Base-by-base conservation (phyloP, 2,888 invertebrate genomes). In the Drosophila hamatofila region DNA sequence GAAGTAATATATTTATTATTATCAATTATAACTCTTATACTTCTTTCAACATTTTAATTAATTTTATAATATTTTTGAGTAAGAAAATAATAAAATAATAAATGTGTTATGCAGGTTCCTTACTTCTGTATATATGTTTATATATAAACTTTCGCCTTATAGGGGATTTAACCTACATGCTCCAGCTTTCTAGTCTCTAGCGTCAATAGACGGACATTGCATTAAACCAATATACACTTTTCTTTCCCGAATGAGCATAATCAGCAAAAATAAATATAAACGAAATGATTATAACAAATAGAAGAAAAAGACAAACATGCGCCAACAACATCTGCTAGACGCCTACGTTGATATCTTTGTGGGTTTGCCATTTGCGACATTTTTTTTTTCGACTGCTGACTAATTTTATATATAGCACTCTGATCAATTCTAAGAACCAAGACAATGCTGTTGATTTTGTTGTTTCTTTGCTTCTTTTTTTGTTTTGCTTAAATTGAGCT, bases 291-390 rank as follows among this genome's bases (percentile, higher is more conserved):
- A 39, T 41, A 49, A 6, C 54, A 54, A 37, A 33, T 14, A 51
- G 8, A 33, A 27, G 1, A 27, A 23, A 41, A 52, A 37, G 35
- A 6, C 33, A 37, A 52, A 25, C 52, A 52, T 49, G 35, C 52
- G 23, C 37, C 35, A 59, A 56, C 18, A 70, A 25, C 37, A 54
- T 42, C 44, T 25, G 23, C 14, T 44, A 33, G 35, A 51, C 69
- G 68, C 75, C 77, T 44, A 77, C 75, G 63, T 41, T 35, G 8
- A 55, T 48, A 58, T 62, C 41, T 33, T 44, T 39, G 51, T 39
- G 33, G 33, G 62, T 49, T 68, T 60, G 48, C 33, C 56, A 62
- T 27, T 37, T 12, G 37, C 62, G 16, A 41, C 16, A 59, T 61
- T 52, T 52, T 48, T 30, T 63, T 9, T 7, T 37, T 16, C 61